Evolutionary conservation across 2,888 invertebrate genomes (phyloP), one percentile per base, ranked within the genome.

Genomic region (Coelopa pilipes): DNA sequence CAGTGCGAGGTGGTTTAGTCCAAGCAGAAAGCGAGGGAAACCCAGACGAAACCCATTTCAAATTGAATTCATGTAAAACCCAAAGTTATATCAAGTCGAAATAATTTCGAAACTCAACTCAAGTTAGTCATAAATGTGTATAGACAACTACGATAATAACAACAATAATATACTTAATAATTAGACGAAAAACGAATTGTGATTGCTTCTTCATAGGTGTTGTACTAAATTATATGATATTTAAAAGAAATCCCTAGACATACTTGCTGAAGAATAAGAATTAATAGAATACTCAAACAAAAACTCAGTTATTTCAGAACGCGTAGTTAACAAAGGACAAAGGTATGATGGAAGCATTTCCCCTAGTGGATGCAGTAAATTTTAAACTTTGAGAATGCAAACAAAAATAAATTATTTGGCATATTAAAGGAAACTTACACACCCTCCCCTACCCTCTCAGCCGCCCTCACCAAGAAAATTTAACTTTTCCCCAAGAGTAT

Each of bases 141-240:
- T 45, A 69, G 17, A 24, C 7, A 34, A 34, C 2, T 34, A 34
- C 34, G 34, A 34, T 34, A 34, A 34, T 34, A 34, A 34, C 34
- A 34, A 34, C 7, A 34, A 34, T 7, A 34, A 7, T n/a, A 53
- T 21, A 67, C 12, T 46, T 10, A 66, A 66, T 17, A 11, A 24
- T 62, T 62, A 70, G 34, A 7, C 34, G 34, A 34, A 34, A 72
- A 63, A 47, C 24, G 10, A 66, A 72, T 82, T 82, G 82, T 82
- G 82, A 82, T 82, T 81, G 83, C 83, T 83, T 82, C 80, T 81
- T 83, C 77, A 82, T 77, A 74, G 75, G 72, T 80, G 77, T 80
- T 80, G 76, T 76, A 68, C 47, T 74, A 74, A 76, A 78, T 76
- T 76, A 76, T 65, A 75, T 55, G 59, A 67, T 47, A 66, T 45